Percentiles rank a stretch among this genome's conserved stretches.
These are phyloP conservation scores for Sycophila sp. DNA, from an alignment of 1,140 invertebrate species.

Conservation along the genomic window DNA sequence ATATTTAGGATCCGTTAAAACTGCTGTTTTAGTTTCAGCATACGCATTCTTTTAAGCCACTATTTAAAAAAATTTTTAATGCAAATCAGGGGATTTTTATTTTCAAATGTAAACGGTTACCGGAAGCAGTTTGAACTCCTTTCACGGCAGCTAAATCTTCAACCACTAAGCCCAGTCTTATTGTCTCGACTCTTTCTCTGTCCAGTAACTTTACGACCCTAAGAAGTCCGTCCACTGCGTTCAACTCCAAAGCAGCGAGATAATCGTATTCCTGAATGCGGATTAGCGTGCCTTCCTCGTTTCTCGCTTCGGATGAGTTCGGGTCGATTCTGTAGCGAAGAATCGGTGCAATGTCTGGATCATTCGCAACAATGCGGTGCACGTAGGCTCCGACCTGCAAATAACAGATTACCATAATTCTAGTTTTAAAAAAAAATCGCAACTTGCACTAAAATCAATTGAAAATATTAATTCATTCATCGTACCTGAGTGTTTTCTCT, in stretches of 20 bases:
- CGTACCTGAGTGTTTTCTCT: constrained; percentile 81
- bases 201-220: constrained; percentile 77
- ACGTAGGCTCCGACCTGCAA: constrained; percentile 76
- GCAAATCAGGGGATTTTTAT: too few relatives aligned
- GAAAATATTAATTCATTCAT: neutral
- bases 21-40: too few relatives aligned
- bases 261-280: constrained; percentile 79
- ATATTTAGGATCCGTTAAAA: too few relatives aligned
- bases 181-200: constrained; percentile 83
- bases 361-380: constrained; percentile 76
- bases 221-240: constrained; percentile 79
- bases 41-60: too few relatives aligned
- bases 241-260: constrained; percentile 77
- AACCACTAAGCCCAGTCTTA: constrained; percentile 80
- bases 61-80: too few relatives aligned
- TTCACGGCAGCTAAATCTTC: constrained; percentile 86
- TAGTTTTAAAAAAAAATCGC: neutral
- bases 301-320: constrained; percentile 77
- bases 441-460: too few relatives aligned
- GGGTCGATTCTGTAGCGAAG: constrained; percentile 79
- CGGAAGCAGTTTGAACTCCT: constrained; percentile 77
- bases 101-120: constrained; percentile 59
- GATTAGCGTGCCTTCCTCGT: constrained; percentile 80
- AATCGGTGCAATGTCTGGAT: constrained; percentile 81
- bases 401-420: neutral